Conservation (phyloP, 1,140 invertebrate genomes). For the Drosophila sturtevanti region DNA sequence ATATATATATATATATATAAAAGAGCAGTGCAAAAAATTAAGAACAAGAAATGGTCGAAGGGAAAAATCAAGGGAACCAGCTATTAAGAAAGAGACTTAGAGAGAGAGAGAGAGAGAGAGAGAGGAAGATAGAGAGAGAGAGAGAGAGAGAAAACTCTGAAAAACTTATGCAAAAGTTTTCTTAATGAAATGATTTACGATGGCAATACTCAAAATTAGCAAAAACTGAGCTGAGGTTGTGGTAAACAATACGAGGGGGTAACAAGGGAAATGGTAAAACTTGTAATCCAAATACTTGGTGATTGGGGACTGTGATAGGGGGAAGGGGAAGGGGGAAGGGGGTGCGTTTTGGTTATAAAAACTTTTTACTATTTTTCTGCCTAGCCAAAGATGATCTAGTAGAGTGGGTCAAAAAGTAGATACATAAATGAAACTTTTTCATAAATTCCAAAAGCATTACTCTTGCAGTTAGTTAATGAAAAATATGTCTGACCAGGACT, state of each 20-base stretch:
- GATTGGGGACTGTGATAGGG: too few relatives aligned
- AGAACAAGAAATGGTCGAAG: constrained; percentile 48
- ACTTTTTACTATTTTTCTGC: constrained; percentile 50
- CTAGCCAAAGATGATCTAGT: not conserved
- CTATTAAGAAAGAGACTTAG: too few relatives aligned
- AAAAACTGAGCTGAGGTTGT: constrained; percentile 74
- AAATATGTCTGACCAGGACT: constrained; percentile 24
- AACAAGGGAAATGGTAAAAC: not conserved
- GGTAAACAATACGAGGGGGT: constrained; percentile 60
- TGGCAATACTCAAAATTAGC: constrained; percentile 80
- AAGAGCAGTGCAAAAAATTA: not conserved
- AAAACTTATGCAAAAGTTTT: constrained; percentile 82
- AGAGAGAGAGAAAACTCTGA: constrained; percentile 14
- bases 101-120: constrained; percentile 1
- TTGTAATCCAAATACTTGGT: not conserved
- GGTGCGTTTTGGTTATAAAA: constrained; percentile 54
- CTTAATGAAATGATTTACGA: constrained; percentile 83
- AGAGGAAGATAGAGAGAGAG: not conserved
- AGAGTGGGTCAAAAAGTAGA: constrained; percentile 18
- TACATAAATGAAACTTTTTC: constrained; percentile 61
- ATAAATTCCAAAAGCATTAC: constrained; percentile 26
- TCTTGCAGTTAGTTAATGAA: constrained; percentile 37
- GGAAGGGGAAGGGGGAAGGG: not conserved
- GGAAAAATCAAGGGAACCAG: constrained; percentile 21
- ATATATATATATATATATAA: not conserved